These are phyloP conservation scores for Macrotis lagotis DNA, from an alignment of 2,113 vertebrate species.

Conservation along the genomic window DNA sequence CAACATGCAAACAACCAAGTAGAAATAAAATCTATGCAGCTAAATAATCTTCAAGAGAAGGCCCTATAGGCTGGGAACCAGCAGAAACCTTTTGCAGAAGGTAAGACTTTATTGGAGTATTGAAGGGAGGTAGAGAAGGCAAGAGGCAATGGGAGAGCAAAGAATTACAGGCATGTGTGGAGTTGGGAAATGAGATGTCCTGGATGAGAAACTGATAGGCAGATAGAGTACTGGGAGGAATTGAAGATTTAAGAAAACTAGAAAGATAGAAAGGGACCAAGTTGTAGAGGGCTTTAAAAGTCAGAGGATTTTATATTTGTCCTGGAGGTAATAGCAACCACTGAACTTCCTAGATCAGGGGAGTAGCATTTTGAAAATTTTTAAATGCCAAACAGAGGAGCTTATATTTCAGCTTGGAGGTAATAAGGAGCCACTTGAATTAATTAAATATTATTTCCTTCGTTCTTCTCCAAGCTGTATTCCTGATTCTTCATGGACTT, in stretches of 20 bases:
- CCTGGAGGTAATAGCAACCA: not conserved
- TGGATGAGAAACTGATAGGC: not conserved
- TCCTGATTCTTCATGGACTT: not conserved
- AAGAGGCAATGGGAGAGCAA: not conserved
- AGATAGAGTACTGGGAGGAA: not conserved
- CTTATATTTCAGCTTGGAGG: not conserved
- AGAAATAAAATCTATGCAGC: not conserved
- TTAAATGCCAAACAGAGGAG: not conserved
- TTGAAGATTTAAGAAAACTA: not conserved
- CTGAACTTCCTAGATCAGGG: no score
- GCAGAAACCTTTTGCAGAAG: not conserved
- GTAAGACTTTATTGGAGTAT: not conserved
- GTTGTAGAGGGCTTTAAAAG: not conserved
- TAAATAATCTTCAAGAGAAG: not conserved
- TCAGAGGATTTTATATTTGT: not conserved
- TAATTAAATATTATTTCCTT: not conserved
- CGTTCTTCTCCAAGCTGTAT: not conserved
- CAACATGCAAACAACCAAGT: not conserved
- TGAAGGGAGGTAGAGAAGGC: not conserved
- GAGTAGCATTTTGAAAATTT: not conserved
- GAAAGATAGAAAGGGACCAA: not conserved
- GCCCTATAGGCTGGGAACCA: not conserved
- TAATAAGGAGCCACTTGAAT: not conserved
- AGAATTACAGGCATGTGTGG: not conserved
- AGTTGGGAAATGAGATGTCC: not conserved